Evolutionary conservation across 2,797 vertebrate genomes (phyloP), one percentile per base, ranked within the genome.

Genomic region (Argya squamiceps): DNA sequence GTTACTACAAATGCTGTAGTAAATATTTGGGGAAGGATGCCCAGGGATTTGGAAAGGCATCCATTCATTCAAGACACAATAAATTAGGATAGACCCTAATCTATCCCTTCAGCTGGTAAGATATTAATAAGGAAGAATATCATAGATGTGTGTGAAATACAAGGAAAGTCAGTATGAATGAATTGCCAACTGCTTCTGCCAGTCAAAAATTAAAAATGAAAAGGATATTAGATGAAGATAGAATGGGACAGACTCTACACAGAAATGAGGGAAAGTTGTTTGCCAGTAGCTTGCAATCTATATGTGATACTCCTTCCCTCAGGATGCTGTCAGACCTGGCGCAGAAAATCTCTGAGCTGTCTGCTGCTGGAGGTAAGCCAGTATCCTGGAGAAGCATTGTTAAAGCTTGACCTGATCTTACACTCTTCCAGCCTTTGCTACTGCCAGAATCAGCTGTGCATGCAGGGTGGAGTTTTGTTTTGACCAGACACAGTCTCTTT

Each of bases 401-500:
- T 84, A 94, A 84, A 90, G 20, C 77, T 73, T 86, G 83, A 93
- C 46, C 62, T 86, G 44, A 64, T 60, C 74, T 86, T 84, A 84
- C 62, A 47, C 30, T 92, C 92, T 53, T 63, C 62, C 50, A 92
- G 46, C 34, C 37, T 78, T 86, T 0, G 0, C 17, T 71, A 10
- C 37, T 58, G 43, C 50, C 76, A 84, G 15, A 12, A 60, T 86
- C 49, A 58, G 10, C 30, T 68, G 39, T 41, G 34, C 0, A 1
- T 41, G 34, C 0, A 1, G 70, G 8, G 18, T 53, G 32, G 46
- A 81, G 32, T 36, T 74, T 82, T 41, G 10, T 58, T 88, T 84
- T 80, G 53, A 75, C 11, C 24, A 47, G 29, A 47, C 50, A n/a
- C 2, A 36, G 2, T 6, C 39, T 80, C 13, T 63, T 47, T 73